phyloP scores from a whole-genome alignment of 2,113 vertebrate genomes.

The Mirza zaza region DNA sequence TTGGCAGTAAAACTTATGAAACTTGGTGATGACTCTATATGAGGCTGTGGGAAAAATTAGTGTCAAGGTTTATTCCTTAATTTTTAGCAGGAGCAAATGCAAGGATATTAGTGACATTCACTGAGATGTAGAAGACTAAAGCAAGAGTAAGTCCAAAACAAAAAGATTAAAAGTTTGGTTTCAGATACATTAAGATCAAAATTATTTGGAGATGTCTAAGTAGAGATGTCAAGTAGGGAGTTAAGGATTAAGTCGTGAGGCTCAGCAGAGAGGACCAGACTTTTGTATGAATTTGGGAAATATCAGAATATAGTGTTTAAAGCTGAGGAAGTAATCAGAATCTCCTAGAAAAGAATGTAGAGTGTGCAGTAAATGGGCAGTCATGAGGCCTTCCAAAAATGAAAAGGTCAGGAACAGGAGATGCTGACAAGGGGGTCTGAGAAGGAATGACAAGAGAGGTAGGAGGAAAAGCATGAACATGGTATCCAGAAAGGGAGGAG shows the following conservation, averaged over 20 bases:
- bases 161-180: background rate
- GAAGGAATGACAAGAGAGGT: background rate
- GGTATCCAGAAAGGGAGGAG: background rate
- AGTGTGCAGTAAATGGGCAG: background rate
- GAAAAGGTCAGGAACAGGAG: background rate
- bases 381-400: background rate
- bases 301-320: background rate
- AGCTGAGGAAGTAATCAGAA: background rate
- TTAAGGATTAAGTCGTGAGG: background rate
- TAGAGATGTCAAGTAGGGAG: background rate
- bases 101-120: background rate
- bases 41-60: background rate
- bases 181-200: background rate
- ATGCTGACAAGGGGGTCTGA: background rate
- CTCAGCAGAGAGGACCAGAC: background rate
- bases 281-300: background rate
- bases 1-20: background rate
- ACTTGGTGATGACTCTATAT: background rate
- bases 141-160: background rate
- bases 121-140: background rate
- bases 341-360: background rate
- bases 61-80: background rate
- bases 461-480: background rate
- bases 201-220: conserved; percentile 16
- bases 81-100: background rate